Base-by-base conservation (phyloP, 1,140 invertebrate species). In the Aphidius gifuensis region DNA sequence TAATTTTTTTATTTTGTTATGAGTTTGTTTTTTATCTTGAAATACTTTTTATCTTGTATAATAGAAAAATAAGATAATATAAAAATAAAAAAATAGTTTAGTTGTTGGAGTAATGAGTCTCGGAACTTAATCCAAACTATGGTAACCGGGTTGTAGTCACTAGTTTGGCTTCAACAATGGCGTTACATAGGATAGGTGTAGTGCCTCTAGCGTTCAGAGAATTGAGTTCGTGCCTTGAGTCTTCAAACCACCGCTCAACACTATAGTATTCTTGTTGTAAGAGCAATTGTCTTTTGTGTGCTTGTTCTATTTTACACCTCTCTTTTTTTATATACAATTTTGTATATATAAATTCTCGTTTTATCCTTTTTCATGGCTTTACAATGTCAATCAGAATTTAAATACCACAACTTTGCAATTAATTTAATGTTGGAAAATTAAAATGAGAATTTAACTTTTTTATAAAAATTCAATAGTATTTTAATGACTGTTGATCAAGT, bases 141-240 rank as follows among this genome's bases (percentile, higher is more conserved):
- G 63, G 39, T 64, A 64, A 64, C 58, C 63, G 49, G 63, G 55
- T 64, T 55, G 62, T 54, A 53, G 42, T 32, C 23, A 32, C 23
- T 32, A 32, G 23, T 32, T 32, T 32, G 23, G 23, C 23, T 32
- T 32, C 23, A 32, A 32, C 23, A 32, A 32, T 32, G 4, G 23
- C n/a, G 50, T 53, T 53, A 23, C 50, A 39, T 53, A 50, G 45
- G 53, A 48, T 47, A 57, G 60, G 60, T 57, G 47, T 39, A 62
- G 47, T 44, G 48, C 58, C 64, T 32, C 59, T 56, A 60, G 65
- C 65, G 61, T 66, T 66, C 46, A 45, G 53, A 46, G 65, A 64
- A 66, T 66, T 63, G 65, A 63, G 65, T 61, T 63, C 61, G 64
- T 66, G 58, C 65, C 50, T 60, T 57, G 59, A 50, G 56, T 66